These are phyloP conservation scores for Cephus sareptanus DNA, from an alignment of 2,888 invertebrate genomes.

Conservation along the genomic window DNA sequence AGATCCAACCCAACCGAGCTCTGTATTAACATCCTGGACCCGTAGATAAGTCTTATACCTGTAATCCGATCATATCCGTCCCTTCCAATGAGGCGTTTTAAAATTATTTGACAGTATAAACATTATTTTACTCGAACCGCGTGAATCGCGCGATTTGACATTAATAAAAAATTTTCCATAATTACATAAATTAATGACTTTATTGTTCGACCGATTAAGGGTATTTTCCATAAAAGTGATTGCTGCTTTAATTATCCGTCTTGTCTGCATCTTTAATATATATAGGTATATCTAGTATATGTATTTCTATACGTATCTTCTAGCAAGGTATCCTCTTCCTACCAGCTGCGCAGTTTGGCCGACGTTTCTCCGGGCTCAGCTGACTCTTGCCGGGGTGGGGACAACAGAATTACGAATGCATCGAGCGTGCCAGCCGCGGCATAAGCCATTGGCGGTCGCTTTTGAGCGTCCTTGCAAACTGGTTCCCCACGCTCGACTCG, in stretches of 20 bases:
- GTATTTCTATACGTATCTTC: background rate
- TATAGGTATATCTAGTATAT: background rate
- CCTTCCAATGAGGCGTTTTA: background rate
- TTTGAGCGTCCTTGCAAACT: constrained; percentile 64
- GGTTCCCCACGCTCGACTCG: constrained; percentile 60
- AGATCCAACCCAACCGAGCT: background rate
- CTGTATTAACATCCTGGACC: too few species aligned
- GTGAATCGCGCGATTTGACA: background rate
- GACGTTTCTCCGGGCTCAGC: constrained; percentile 34
- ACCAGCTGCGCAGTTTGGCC: constrained; percentile 19
- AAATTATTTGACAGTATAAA: background rate
- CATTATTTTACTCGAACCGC: background rate
- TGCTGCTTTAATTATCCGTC: background rate
- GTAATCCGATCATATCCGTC: background rate
- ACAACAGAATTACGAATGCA: constrained; percentile 56
- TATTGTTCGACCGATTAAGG: background rate
- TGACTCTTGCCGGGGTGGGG: constrained; percentile 34
- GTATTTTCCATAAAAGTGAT: background rate
- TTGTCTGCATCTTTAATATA: background rate
- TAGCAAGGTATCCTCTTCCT: constrained; percentile 1
- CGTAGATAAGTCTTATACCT: background rate
- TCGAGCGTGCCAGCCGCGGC: constrained; percentile 42
- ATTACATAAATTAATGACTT: background rate
- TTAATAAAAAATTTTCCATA: background rate
- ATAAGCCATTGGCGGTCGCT: constrained; percentile 52